Percentiles rank a stretch among this genome's conserved stretches.
Evolutionary conservation across 2,797 vertebrate genomes (phyloP).

Genomic region (Sebastes hubbsi): DNA sequence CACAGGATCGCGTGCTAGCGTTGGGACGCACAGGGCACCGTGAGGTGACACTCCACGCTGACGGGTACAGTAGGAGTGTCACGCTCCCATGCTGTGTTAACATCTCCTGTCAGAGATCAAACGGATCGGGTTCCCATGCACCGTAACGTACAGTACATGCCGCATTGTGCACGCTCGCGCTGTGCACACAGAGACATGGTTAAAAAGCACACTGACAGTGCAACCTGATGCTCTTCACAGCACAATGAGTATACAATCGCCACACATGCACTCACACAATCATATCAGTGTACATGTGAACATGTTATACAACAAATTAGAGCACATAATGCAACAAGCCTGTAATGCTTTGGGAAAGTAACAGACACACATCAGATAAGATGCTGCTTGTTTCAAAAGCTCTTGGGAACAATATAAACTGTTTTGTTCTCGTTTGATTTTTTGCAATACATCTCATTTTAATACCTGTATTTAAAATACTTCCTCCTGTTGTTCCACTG

Average conservation of each 20-base stretch:
- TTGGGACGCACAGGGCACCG: conserved; percentile 46
- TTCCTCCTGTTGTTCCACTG: background rate
- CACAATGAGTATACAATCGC: conserved; percentile 35
- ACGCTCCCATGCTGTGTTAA: conserved; percentile 54
- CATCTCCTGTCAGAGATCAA: conserved; percentile 59
- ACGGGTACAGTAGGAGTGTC: conserved; percentile 49
- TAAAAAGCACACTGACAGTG: conserved; percentile 17
- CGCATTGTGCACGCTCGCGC: conserved; percentile 25
- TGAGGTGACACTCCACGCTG: conserved; percentile 64
- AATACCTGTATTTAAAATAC: background rate
- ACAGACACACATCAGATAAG: conserved; percentile 22
- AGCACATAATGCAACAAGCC: conserved; percentile 25
- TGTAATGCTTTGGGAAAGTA: conserved; percentile 26
- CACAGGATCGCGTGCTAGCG: conserved; percentile 76
- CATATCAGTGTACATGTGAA: conserved; percentile 37
- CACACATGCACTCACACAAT: conserved; percentile 46
- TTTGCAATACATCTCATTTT: background rate
- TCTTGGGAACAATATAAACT: conserved; percentile 19
- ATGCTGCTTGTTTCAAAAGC: conserved; percentile 4
- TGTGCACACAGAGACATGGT: conserved; percentile 6
- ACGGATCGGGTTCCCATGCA: conserved; percentile 50
- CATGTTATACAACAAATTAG: conserved; percentile 47
- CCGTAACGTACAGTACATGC: conserved; percentile 5
- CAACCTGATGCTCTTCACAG: conserved; percentile 23
- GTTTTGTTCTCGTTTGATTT: background rate